Base-by-base conservation (phyloP, 2,113 vertebrate species). In the Catharus bicknelli region DNA sequence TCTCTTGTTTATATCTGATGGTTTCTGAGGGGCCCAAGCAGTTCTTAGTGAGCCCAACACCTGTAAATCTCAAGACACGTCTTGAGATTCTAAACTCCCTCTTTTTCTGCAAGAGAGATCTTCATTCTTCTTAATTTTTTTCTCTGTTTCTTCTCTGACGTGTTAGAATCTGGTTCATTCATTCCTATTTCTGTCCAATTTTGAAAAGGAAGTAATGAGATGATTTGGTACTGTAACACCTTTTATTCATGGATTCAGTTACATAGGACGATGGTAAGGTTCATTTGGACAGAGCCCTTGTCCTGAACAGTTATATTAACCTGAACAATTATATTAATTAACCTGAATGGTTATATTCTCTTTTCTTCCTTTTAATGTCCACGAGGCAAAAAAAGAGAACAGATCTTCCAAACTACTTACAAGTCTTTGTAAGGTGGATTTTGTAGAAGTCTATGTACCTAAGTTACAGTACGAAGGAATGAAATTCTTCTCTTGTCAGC, bases 1-100 rank as follows among this genome's bases (percentile, higher is more conserved):
- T 32, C 2, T 54, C 11, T 43, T 1, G 2, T 45, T 92, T 16
- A 5, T 21, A 18, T 57, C 19, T 32, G 16, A 22, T 70, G 12
- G 11, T 75, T 90, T 83, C 62, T 61, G 47, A 77, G 84, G 38
- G 11, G 25, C 22, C 26, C 20, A 29, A 38, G 22, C 21, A 63
- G 23, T 57, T 32, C 0, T 0, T 43, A 57, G 17, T 61, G 45
- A 88, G 32, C 34, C 21, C 63, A 47, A 16, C 29, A 47, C 26
- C 29, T 64, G 16, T 68, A 43, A 43, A 80, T 90, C 23, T 72
- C 1, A 0, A 29, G 21, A 36, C 0, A 4, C 66, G 8, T 76
- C 30, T 45, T 63, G 62, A 83, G 73, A 36, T 45, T 74, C 48
- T 79, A 59, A 10, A 61, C 26, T 21, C 40, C 10, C 10, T 26